Evolutionary conservation across 53 echinoderm and acorn worm species (phyloP).

Genomic region (Paracentrotus lividus): DNA sequence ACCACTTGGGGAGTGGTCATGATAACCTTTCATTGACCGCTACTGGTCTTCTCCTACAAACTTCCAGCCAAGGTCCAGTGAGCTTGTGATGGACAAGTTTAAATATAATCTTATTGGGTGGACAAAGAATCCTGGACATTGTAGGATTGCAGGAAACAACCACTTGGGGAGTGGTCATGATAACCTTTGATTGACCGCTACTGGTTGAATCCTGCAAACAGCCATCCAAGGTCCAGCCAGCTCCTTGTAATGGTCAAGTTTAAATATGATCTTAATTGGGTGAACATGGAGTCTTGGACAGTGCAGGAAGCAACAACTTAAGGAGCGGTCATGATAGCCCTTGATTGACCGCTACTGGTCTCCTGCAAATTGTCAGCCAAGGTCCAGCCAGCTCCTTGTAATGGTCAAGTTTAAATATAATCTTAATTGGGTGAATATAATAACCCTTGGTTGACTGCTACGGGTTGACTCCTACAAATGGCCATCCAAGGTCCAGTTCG

Average conservation of each 20-base stretch:
- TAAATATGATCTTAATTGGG: too few relatives aligned
- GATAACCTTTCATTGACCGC: not conserved
- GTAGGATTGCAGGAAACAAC: not conserved
- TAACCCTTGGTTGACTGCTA: not conserved
- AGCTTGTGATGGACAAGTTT: too few relatives aligned
- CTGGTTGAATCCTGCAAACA: not conserved
- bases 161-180: not conserved
- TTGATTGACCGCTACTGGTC: not conserved
- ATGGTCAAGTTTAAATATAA: too few relatives aligned
- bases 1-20: not conserved
- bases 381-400: not conserved
- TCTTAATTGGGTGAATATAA: not conserved
- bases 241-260: not conserved
- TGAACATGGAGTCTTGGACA: not conserved
- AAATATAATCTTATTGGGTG: too few relatives aligned
- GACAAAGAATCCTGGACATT: too few relatives aligned
- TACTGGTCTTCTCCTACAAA: not conserved
- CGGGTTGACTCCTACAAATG: not conserved
- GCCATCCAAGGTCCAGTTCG: not conserved
- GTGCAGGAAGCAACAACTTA: not conserved
- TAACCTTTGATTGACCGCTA: not conserved
- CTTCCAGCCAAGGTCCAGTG: not conserved
- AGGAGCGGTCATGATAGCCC: not conserved
- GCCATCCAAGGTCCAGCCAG: not conserved
- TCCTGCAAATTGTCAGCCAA: not conserved